Conservation (phyloP, 2,797 vertebrate species). For the Heterohyrax brucei region DNA sequence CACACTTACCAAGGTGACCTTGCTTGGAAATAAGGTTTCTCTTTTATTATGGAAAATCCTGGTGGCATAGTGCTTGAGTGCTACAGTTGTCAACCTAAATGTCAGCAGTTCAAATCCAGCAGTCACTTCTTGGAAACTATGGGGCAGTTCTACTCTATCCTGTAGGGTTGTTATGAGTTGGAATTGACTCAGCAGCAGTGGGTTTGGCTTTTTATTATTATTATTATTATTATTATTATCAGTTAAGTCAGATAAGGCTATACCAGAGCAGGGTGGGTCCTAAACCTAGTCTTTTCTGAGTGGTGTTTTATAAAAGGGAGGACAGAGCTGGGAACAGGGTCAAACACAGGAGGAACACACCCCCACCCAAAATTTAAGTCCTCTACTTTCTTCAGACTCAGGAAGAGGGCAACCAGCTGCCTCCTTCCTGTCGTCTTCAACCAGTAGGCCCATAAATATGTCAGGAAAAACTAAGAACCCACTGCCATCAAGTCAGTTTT, state of each 20-base stretch:
- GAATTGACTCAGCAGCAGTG: no score
- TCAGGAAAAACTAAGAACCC: no score
- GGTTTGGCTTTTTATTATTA: no score
- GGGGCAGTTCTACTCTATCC: no score
- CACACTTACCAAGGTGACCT: not conserved
- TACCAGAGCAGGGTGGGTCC: not conserved
- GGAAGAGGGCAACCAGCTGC: rapidly evolving
- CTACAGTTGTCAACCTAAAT: no score
- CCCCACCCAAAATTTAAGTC: not conserved
- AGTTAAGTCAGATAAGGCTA: not conserved
- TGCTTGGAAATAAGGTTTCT: not conserved
- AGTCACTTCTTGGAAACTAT: no score
- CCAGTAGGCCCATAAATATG: not conserved
- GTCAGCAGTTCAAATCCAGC: no score
- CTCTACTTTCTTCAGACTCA: not conserved
- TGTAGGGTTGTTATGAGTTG: no score
- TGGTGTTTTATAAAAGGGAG: not conserved
- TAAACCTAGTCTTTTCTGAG: not conserved
- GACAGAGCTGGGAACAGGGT: not conserved
- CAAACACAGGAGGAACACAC: not conserved
- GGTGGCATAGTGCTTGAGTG: no score
- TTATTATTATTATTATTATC: no score
- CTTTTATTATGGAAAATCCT: not conserved
- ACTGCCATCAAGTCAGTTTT: no score
- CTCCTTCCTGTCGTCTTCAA: rapidly evolving